Percentiles rank a stretch among this genome's conserved stretches.
phyloP scores from a whole-genome alignment of 2,888 invertebrate species.

The Mesorhabditis sp. region DNA sequence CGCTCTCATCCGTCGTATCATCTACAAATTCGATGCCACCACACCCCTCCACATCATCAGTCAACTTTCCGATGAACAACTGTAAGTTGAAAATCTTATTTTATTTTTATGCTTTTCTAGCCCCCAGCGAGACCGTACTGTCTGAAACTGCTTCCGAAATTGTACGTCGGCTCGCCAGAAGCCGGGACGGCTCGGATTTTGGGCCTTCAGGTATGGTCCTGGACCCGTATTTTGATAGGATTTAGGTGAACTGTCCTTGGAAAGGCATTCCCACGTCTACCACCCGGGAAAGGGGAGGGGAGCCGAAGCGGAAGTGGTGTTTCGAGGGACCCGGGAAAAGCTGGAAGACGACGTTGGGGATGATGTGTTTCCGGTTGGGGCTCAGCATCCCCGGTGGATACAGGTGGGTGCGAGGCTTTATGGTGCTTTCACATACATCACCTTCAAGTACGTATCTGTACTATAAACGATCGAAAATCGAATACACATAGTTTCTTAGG shows the following conservation, averaged over 20 bases:
- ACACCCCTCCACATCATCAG: conserved; percentile 24
- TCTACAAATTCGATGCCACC: conserved; percentile 5
- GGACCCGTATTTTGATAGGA: not conserved
- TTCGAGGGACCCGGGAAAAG: not conserved
- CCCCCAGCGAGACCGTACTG: conserved; percentile 19
- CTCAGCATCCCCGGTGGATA: not conserved
- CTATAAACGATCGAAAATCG: not conserved
- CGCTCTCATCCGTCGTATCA: conserved; percentile 26
- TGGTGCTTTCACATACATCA: not conserved
- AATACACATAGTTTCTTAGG: not conserved
- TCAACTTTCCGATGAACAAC: conserved; percentile 21
- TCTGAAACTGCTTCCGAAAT: conserved; percentile 5
- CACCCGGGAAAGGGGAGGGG: not conserved
- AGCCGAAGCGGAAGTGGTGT: not conserved
- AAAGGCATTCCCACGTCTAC: not conserved
- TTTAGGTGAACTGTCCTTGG: not conserved
- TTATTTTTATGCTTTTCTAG: conserved; percentile 11
- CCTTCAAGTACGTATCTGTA: too few species aligned
- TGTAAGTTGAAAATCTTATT: conserved; percentile 17
- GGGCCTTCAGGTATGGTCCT: not conserved
- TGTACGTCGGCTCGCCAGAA: conserved; percentile 15
- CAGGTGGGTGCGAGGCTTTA: not conserved
- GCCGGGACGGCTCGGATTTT: not conserved
- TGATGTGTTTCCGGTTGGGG: not conserved
- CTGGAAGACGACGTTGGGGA: not conserved